Conservation (phyloP, 2,113 vertebrate genomes). For the Cyanocitta stelleri region DNA sequence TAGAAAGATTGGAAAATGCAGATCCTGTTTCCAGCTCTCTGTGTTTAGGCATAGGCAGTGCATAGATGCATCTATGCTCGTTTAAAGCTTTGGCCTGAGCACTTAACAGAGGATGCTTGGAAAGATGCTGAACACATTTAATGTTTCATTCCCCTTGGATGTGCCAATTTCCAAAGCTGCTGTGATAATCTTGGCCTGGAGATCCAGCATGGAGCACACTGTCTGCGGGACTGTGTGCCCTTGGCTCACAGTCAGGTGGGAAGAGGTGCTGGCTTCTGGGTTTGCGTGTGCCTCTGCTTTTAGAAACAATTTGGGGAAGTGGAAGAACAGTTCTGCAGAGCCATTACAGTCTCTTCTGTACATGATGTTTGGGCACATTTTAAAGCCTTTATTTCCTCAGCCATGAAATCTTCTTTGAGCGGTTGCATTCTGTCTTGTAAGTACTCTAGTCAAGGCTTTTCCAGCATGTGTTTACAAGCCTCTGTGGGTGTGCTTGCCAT, state of each 20-base stretch:
- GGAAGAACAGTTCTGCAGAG: constrained; percentile 28
- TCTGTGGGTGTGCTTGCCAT: constrained; percentile 15
- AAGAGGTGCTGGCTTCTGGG: neutral
- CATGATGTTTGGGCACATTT: neutral
- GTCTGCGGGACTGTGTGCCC: neutral
- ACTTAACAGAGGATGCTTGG: neutral
- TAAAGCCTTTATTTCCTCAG: constrained; percentile 37
- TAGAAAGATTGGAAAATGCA: neutral
- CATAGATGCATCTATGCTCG: neutral
- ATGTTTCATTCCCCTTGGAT: neutral
- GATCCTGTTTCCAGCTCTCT: neutral
- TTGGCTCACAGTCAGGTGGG: neutral
- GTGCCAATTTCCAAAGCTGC: neutral
- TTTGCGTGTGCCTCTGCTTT: constrained; percentile 10
- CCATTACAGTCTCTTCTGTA: neutral
- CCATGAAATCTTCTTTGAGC: constrained; percentile 4
- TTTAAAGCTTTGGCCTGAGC: neutral
- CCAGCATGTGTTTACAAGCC: constrained; percentile 65
- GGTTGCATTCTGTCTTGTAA: constrained; percentile 45
- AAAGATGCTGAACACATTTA: neutral
- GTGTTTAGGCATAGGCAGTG: neutral
- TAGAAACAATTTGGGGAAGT: neutral
- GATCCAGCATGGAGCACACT: neutral
- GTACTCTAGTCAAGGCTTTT: constrained; percentile 61
- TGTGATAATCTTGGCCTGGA: neutral